Percentiles rank a stretch among this genome's conserved stretches.
Conservation (phyloP, 2,113 vertebrate species). For the Tor tambroides region DNA sequence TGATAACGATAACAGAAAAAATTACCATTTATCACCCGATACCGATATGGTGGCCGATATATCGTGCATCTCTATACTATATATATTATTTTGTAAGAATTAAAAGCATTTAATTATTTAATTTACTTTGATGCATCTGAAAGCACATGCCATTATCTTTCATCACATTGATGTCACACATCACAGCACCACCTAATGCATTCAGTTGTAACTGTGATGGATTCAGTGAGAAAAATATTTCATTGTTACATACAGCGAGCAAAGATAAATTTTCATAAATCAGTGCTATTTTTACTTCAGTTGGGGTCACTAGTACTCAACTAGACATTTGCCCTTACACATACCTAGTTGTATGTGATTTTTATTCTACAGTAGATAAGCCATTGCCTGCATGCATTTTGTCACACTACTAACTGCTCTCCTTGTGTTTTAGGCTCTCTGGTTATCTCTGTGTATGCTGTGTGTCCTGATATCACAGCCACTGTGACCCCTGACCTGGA, state of each 20-base stretch:
- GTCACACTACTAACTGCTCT: neutral
- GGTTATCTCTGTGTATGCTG: constrained; percentile 89
- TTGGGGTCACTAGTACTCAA: neutral
- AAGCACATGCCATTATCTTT: neutral
- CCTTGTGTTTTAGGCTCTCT: constrained; percentile 77
- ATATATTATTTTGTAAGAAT: neutral
- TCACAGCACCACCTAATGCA: neutral
- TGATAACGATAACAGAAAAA: too few species aligned
- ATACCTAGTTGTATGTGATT: neutral
- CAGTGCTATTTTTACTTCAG: neutral
- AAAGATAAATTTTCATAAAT: neutral
- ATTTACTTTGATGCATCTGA: constrained; percentile 4
- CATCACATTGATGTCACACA: neutral
- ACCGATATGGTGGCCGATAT: too few species aligned
- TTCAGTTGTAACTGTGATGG: neutral
- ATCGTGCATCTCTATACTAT: too few species aligned
- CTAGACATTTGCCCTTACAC: neutral
- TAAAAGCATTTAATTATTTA: neutral
- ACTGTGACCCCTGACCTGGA: constrained; percentile 93
- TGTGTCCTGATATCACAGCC: constrained; percentile 90
- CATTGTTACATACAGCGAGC: neutral
- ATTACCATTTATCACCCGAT: too few species aligned
- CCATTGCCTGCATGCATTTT: neutral
- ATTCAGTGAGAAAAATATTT: neutral
- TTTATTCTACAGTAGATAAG: neutral